These are phyloP conservation scores for Argyrosomus japonicus DNA, from an alignment of 2,113 vertebrate genomes.

Conservation along the genomic window DNA sequence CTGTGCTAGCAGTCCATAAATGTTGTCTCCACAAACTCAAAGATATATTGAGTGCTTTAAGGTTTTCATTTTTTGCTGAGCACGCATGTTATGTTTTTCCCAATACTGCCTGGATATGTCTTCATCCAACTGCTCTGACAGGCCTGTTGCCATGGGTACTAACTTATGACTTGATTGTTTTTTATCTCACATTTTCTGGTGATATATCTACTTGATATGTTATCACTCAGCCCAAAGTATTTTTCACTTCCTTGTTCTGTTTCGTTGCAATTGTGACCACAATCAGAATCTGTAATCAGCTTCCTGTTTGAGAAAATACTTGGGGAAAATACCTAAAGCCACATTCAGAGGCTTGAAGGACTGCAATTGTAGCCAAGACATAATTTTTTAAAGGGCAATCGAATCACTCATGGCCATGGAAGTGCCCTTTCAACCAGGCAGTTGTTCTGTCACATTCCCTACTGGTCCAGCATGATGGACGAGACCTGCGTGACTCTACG, in stretches of 20 bases:
- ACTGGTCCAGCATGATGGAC: neutral
- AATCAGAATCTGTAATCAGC: neutral
- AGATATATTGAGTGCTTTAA: too few species aligned
- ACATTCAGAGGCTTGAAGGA: neutral
- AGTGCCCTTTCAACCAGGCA: constrained; percentile 1
- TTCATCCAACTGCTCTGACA: neutral
- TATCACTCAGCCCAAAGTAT: neutral
- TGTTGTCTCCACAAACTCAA: neutral
- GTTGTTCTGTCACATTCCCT: neutral
- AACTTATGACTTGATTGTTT: neutral
- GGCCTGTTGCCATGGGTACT: neutral
- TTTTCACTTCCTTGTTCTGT: neutral
- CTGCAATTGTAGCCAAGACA: neutral
- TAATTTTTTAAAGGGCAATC: constrained; percentile 1
- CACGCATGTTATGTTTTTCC: neutral
- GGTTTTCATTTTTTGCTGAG: neutral
- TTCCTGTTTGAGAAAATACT: neutral
- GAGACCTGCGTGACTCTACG: neutral
- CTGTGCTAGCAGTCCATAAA: neutral
- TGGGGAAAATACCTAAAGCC: neutral
- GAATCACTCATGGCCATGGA: constrained; percentile 16
- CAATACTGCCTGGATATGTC: neutral
- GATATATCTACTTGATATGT: neutral
- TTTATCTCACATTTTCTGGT: neutral
- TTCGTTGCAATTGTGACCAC: neutral